A percentile compares a stretch with the other conserved stretches of the same genome.
These are phyloP conservation scores for Patella caerulea DNA, from an alignment of 2,888 invertebrate genomes.

Conservation along the genomic window DNA sequence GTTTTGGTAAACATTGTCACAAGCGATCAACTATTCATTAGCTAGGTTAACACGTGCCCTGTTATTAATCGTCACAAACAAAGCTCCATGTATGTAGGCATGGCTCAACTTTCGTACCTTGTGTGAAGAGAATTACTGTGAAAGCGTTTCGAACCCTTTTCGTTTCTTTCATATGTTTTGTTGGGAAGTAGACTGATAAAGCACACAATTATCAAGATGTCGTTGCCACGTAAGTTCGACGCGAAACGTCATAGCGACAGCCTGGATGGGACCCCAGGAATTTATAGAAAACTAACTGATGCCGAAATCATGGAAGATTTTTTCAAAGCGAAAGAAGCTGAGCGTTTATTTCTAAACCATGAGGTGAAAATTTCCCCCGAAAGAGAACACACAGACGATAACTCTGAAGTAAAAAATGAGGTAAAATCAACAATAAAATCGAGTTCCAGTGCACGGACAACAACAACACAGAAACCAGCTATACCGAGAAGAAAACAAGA, in stretches of 20 bases:
- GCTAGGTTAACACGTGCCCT: too few relatives aligned
- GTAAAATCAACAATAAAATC: not conserved
- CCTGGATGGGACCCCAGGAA: constrained; percentile 24
- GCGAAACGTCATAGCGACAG: not conserved
- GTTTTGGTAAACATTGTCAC: constrained; percentile 8
- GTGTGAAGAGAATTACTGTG: too few relatives aligned
- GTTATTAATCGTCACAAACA: too few relatives aligned
- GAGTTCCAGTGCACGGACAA: not conserved
- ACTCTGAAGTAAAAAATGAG: not conserved
- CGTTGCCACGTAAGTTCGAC: not conserved
- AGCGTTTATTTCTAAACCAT: not conserved
- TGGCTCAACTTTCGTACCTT: too few relatives aligned
- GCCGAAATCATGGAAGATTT: constrained; percentile 24
- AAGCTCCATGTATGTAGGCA: too few relatives aligned
- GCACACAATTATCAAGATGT: not conserved
- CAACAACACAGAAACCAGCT: not conserved
- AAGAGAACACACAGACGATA: not conserved
- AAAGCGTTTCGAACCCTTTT: too few relatives aligned
- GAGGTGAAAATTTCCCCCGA: not conserved
- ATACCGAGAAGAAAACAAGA: not conserved
- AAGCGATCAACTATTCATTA: not conserved
- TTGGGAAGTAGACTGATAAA: too few relatives aligned
- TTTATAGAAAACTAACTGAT: constrained; percentile 30
- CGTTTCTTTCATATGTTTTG: too few relatives aligned
- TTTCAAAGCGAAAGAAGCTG: not conserved